Evolutionary conservation across 2,113 vertebrate species (phyloP), one percentile per base, ranked within the genome.

Genomic region (Phaetusa simplex): DNA sequence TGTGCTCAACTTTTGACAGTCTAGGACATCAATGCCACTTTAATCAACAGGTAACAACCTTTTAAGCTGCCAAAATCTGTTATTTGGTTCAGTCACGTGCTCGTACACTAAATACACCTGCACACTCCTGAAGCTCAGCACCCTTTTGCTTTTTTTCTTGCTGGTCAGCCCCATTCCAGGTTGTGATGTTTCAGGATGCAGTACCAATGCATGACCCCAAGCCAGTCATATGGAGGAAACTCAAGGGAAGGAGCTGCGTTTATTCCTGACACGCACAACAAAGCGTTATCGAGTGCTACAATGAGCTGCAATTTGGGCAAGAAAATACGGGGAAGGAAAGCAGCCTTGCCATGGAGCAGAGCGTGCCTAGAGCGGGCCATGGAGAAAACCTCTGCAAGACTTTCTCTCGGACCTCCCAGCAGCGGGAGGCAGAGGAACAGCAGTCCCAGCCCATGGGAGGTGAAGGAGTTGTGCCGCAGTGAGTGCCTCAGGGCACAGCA

Each of bases 261-360:
- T 42, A 12, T 2, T 67, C 83, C 52, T 23, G 52, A 49, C 4
- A 1, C 0, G 6, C n/a, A 19, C 23, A 58, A 12, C 5, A 27
- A 65, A 55, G 34, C 2, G 1, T n/a, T 58, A 56, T 9, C 1
- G 3, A 82, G 53, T 17, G 42, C 53, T 70, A 58, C 2, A 2
- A 17, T 6, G 24, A 64, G 32, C 21, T 24, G 58, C 32, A 36
- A 73, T 32, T 30, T 26, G 22, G 47, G 58, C 47, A 73, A 24
- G 38, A 45, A 30, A 43, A 73, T 19, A 45, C 18, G 18, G 32
- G 38, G 56, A 53, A 52, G 55, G 38, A 42, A 50, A 83, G 45
- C 38, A 72, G n/a, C 45, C 67, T 42, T 22, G 66, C 36, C 67
- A 61, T 6, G 56, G 24, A 72, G 24, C 56, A 50, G 23, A 71